Evolutionary conservation across 1,140 invertebrate genomes (phyloP), one percentile per base, ranked within the genome.

Genomic region (Conopomorpha cramerella): DNA sequence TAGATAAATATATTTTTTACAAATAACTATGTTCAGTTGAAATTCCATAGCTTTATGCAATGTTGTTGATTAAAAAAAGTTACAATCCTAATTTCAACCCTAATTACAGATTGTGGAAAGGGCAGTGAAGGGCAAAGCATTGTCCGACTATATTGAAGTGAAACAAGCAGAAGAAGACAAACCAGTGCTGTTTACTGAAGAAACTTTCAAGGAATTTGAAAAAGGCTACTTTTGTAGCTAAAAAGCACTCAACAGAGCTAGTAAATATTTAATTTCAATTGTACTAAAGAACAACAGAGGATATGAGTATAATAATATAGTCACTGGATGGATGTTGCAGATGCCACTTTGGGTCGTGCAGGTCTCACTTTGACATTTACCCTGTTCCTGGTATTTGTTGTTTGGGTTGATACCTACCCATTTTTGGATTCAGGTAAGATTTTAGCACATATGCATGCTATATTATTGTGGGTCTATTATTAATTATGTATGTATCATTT

Each of bases 351-450:
- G 25, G 86, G 86, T 25, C 83, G 82, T 64, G 38, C 80, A 23
- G 67, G 85, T 46, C 62, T 88, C 38, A 68, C 82, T 40, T 42
- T 76, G 13, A 81, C 80, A 8, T 55, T 79, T 2, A 47, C 76
- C 13, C 44, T 83, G 25, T 87, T 87, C 51, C 27, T 81, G 1
- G 80, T 88, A 43, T 82, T 86, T 38, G 81, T 85, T 15, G 58
- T 88, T 37, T 90, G 86, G 86, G 61, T 88, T 11, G 82, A 87
- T 26, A 81, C 83, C 16, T 74, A 85, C 35, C 87, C 87, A 2
- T 88, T 90, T 48, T 80, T 86, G 43, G 83, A 87, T 37, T 50
- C 60, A 49, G 68, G 68, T 73, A 28, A 49, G 48, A 11, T 4
- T n/a, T n/a, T n/a, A n/a, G n/a, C n/a, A n/a, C n/a, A n/a, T n/a